phyloP scores from a whole-genome alignment of 2,797 vertebrate species.

The Miichthys miiuy region DNA sequence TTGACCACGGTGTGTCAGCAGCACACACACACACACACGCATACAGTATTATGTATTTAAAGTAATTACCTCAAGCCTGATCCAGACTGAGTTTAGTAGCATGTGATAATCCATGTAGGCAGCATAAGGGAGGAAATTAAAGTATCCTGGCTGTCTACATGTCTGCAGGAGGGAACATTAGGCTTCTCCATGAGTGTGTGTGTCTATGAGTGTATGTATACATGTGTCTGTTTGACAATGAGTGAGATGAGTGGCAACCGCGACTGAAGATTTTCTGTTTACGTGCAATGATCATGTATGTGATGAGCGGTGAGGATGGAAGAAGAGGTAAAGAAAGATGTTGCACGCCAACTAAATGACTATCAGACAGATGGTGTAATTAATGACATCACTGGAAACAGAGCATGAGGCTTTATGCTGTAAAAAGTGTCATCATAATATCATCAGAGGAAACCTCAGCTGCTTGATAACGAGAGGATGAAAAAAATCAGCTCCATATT shows the following conservation, averaged over 20 bases:
- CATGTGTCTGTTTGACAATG: background rate
- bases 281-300: conserved; percentile 9
- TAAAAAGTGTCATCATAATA: conserved; percentile 62
- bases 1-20: conserved; percentile 28
- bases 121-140: conserved; percentile 82
- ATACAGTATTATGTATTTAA: conserved; percentile 77
- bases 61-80: conserved; percentile 84
- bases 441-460: conserved; percentile 60
- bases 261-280: conserved; percentile 6
- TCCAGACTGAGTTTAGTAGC: conserved; percentile 77
- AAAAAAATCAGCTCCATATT: conserved; percentile 65
- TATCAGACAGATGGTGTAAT: conserved; percentile 66
- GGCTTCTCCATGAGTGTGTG: conserved; percentile 20
- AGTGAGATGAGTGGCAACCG: conserved; percentile 27
- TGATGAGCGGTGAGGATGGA: conserved; percentile 13
- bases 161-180: conserved; percentile 52
- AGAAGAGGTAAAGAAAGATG: conserved; percentile 18
- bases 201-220: background rate
- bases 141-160: conserved; percentile 57
- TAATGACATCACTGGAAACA: conserved; percentile 68
- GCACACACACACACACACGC: conserved; percentile 27
- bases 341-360: conserved; percentile 33
- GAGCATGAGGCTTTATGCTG: conserved; percentile 44
- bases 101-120: conserved; percentile 82
- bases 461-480: conserved; percentile 54